Base-by-base conservation (phyloP, 2,113 vertebrate genomes). In the Gallinago undulata region DNA sequence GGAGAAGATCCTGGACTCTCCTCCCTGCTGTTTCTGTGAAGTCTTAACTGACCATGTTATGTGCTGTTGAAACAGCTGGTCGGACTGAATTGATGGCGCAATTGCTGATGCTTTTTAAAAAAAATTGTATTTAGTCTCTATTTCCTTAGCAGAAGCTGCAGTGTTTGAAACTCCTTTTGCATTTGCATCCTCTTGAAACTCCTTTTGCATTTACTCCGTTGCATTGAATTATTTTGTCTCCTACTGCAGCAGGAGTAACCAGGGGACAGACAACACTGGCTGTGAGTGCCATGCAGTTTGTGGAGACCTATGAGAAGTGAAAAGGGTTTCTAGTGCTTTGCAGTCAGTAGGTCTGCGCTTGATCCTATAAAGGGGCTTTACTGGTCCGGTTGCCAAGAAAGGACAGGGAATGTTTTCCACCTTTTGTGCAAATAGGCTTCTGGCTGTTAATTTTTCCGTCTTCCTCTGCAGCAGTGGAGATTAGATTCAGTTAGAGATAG, bases 401-500 rank as follows among this genome's bases (percentile, higher is more conserved):
- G 77, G 35, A 47, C 39, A 45, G 35, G 48, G 50, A 89, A 75
- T 63, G 9, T 87, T 87, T 94, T 92, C 89, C 24, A 48, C 25
- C 30, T 79, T 79, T 82, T 84, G 39, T 63, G 60, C 33, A 84
- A 68, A 85, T 37, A 87, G 73, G 48, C 60, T 93, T 89, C 84
- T 87, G 69, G 53, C 89, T 96, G 89, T 94, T 82, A 91, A 79
- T 89, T 93, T 93, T 90, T 66, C 81, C 37, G n/a, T 80, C 84
- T 94, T 93, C 85, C 78, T 77, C 84, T 91, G 91, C 55, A 83
- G 87, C 75, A 27, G 87, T 63, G 91, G 51, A 83, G 94, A 93
- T 96, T 91, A 94, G 92, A 93, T 97, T 83, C 78, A 51, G 53
- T 59, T 53, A 72, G 82, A 93, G 94, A 93, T 87, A 93, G 84